Conservation (phyloP, 2,797 vertebrate genomes). For the Phaenicophaeus curvirostris region DNA sequence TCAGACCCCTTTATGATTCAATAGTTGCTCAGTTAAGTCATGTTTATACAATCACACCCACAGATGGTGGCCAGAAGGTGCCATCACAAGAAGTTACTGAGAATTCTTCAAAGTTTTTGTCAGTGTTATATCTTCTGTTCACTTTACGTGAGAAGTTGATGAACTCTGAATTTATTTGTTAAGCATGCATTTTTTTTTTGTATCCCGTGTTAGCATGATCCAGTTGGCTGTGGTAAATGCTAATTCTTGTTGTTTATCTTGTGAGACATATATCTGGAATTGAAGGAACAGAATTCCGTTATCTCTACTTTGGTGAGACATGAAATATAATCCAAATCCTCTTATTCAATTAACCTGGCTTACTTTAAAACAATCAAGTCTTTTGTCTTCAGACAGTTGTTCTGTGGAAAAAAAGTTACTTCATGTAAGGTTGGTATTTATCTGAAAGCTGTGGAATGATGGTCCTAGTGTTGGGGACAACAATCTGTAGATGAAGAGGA, state of each 20-base stretch:
- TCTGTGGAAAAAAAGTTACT: not conserved
- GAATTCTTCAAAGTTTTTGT: not conserved
- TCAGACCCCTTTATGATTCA: not conserved
- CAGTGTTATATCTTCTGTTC: not conserved
- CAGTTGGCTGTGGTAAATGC: not conserved
- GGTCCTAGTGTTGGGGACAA: not conserved
- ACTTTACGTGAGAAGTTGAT: not conserved
- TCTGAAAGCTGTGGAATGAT: not conserved
- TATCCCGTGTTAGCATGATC: not conserved
- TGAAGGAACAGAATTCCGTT: constrained; percentile 40
- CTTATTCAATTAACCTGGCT: constrained; percentile 40
- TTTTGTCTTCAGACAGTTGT: constrained; percentile 20
- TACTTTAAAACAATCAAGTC: constrained; percentile 24
- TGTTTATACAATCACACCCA: not conserved
- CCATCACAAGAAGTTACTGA: not conserved
- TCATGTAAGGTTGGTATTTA: not conserved
- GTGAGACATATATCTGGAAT: constrained; percentile 4
- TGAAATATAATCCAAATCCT: constrained; percentile 59
- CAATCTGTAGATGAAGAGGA: not conserved
- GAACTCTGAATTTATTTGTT: not conserved
- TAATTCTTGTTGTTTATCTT: constrained; percentile 20
- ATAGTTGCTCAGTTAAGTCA: not conserved
- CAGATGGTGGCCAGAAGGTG: not conserved
- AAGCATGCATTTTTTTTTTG: not conserved
- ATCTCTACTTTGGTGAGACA: constrained; percentile 36